Evolutionary conservation across 2,113 vertebrate species (phyloP).

Genomic region (Asarcornis scutulata): DNA sequence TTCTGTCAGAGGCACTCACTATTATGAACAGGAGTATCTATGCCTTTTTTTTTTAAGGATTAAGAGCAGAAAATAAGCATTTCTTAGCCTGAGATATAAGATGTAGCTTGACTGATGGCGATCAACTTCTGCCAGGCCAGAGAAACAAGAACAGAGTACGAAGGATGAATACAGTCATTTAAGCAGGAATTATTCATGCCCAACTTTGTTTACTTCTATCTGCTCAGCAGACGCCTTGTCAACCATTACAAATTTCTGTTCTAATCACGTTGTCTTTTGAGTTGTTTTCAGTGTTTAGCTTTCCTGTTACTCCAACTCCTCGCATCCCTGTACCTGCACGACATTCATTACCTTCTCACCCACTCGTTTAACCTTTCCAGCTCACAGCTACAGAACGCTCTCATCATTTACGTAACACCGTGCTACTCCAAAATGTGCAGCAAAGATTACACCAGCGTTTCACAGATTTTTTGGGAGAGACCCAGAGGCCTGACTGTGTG

Average conservation of each 20-base stretch:
- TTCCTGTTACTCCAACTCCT: neutral
- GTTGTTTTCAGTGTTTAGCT: neutral
- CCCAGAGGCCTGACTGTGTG: too few relatives aligned
- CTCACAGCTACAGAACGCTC: neutral
- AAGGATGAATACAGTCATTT: neutral
- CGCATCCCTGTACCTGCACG: neutral
- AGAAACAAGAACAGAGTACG: neutral
- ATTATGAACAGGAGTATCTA: neutral
- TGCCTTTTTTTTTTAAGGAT: neutral
- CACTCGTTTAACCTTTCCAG: neutral
- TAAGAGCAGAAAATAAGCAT: neutral
- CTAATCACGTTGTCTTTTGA: neutral
- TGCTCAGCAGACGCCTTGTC: neutral
- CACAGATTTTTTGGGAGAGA: neutral
- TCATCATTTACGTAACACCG: neutral
- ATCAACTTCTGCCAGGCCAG: neutral
- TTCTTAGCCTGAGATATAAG: neutral
- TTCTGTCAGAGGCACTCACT: neutral
- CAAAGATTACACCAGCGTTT: neutral
- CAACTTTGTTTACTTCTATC: neutral
- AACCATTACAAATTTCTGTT: neutral
- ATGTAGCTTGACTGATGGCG: neutral
- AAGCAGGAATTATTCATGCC: neutral
- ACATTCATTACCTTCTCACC: neutral
- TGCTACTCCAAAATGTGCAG: neutral